Percentiles rank a stretch among this genome's conserved stretches.
These are phyloP conservation scores for Arctopsyche grandis DNA, from an alignment of 1,140 invertebrate genomes.

Conservation along the genomic window DNA sequence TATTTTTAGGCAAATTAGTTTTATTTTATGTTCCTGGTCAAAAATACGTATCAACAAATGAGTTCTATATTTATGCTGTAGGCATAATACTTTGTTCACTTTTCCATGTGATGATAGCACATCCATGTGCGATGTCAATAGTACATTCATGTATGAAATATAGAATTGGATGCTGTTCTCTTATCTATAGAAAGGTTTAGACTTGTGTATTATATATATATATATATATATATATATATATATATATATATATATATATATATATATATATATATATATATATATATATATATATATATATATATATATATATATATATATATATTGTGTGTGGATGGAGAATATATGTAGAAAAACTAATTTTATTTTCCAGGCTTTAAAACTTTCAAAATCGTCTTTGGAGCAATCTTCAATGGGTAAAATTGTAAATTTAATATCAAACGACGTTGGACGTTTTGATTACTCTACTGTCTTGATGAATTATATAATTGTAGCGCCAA, in stretches of 20 bases:
- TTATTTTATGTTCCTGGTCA: constrained; percentile 32
- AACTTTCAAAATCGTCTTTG: constrained; percentile 67
- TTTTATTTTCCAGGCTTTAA: constrained; percentile 64
- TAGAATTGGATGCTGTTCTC: constrained; percentile 58
- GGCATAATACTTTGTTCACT: constrained; percentile 58
- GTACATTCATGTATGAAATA: constrained; percentile 62
- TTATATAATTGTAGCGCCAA: constrained; percentile 68
- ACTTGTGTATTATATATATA: no score
- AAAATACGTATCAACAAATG: not conserved
- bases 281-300: no score
- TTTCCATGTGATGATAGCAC: constrained; percentile 62
- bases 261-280: no score
- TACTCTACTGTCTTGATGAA: constrained; percentile 61
- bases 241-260: no score
- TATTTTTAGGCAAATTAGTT: constrained; percentile 47
- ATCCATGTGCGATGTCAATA: constrained; percentile 71
- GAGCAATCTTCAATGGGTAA: constrained; percentile 73
- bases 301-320: no score
- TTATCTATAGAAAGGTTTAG: constrained; percentile 61
- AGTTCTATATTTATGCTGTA: constrained; percentile 39
- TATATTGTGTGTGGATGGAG: no score
- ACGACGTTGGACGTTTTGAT: constrained; percentile 70
- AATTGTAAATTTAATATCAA: constrained; percentile 77
- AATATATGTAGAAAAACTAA: not conserved
- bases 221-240: no score